Evolutionary conservation across 2,888 invertebrate genomes (phyloP), one percentile per base, ranked within the genome.

Genomic region (Hypomecis punctinalis): DNA sequence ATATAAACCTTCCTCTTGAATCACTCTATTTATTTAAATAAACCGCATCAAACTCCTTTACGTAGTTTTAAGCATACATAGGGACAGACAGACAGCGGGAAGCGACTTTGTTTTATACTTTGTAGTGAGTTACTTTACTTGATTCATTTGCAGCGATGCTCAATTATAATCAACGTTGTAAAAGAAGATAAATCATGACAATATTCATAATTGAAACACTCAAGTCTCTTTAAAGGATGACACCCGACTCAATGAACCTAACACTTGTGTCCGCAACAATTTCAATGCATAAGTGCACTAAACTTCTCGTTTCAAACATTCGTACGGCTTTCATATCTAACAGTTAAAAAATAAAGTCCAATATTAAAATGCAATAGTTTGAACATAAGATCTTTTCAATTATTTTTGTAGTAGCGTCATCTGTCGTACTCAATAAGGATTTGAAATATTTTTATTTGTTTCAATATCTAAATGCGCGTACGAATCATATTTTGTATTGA

Each of bases 391-490:
- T 33, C 5, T 67, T 63, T 54, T 61, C 7, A 74, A 11, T 52
- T 7, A n/a, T 9, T n/a, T 0, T 8, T 8, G 40, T 40, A 47
- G 80, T 78, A 82, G 80, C 80, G 77, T 81, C 85, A 81, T 79
- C 79, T 81, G 83, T 82, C 80, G 78, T 73, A 76, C 80, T 83
- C 78, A 81, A 82, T 82, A 79, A 82, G 78, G 69, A 76, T 81
- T 78, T 9, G 2, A 49, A 48, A 47, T n/a, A 62, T 58, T 69
- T 67, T 76, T 75, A 66, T 63, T 81, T 76, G 75, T 77, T 67
- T 61, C 61, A 73, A 62, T 42, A 46, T 37, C 37, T 37, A 37
- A 23, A 51, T 53, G 35, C 51, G 13, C 7, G 4, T 39, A 33
- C 45, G 49, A 49, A 7, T 45, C 23, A 13, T 43, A 13, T 35